These are phyloP conservation scores for Halotydeus destructor DNA, from an alignment of 1,140 invertebrate genomes.

Conservation along the genomic window DNA sequence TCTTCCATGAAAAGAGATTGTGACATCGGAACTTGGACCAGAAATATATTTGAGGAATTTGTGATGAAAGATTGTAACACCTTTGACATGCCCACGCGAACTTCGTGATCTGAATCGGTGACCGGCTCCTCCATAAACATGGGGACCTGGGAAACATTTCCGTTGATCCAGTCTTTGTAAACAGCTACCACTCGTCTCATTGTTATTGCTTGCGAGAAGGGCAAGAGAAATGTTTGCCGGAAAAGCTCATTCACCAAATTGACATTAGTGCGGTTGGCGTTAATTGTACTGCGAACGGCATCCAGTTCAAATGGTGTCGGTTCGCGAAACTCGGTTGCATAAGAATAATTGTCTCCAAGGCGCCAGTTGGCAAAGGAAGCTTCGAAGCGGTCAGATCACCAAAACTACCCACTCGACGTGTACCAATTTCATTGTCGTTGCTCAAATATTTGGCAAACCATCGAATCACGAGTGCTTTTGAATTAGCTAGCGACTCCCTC, in stretches of 20 bases:
- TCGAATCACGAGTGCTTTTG: slow-evolving; percentile 62
- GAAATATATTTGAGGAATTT: slow-evolving; percentile 83
- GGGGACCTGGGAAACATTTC: slow-evolving; percentile 37
- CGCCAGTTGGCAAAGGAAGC: slow-evolving; percentile 2
- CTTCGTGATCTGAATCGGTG: slow-evolving; percentile 13
- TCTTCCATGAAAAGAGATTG: slow-evolving; percentile 43
- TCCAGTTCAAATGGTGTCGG: slow-evolving; percentile 10
- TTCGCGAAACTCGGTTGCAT: neutral
- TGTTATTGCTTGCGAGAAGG: slow-evolving; percentile 59
- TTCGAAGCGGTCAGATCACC: neutral
- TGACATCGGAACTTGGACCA: slow-evolving; percentile 40
- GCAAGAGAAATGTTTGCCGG: slow-evolving; percentile 71
- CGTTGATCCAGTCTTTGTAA: slow-evolving; percentile 92
- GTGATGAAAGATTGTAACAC: slow-evolving; percentile 81
- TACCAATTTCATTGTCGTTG: slow-evolving; percentile 11
- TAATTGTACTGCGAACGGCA: slow-evolving; percentile 65
- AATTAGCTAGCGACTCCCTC: slow-evolving; percentile 37
- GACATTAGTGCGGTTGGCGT: slow-evolving; percentile 67
- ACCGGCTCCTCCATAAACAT: slow-evolving; percentile 15
- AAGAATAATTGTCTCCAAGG: neutral
- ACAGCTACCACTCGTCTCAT: slow-evolving; percentile 70
- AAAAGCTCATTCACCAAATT: slow-evolving; percentile 88
- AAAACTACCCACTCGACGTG: slow-evolving; percentile 1
- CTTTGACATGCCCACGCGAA: slow-evolving; percentile 41
- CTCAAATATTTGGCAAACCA: slow-evolving; percentile 57